phyloP scores from a whole-genome alignment of 2,888 invertebrate genomes.

The Plutella xylostella region DNA sequence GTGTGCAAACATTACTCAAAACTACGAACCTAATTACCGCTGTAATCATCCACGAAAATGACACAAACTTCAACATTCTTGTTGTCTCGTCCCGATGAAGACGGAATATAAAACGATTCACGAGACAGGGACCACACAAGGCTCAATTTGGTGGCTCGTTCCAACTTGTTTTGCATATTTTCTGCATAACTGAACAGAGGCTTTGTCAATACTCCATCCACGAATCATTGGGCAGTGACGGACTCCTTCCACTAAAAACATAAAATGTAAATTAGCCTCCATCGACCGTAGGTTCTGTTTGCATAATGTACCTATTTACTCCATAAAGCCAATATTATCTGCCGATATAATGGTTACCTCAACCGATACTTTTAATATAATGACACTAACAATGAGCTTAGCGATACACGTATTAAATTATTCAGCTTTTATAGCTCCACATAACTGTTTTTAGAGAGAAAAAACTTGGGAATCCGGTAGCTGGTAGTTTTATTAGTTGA shows the following conservation, averaged over 20 bases:
- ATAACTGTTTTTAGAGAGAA: not conserved
- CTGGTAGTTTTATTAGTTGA: not conserved
- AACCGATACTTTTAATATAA: not conserved
- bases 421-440: not conserved
- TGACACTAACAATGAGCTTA: not conserved
- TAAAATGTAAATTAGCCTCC: constrained; percentile 21
- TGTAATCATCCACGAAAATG: not conserved
- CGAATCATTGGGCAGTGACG: constrained; percentile 45
- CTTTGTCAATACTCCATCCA: constrained; percentile 60
- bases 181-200: constrained; percentile 51
- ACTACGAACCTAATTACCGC: constrained; percentile 1
- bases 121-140: constrained; percentile 42
- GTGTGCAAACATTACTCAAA: constrained; percentile 10
- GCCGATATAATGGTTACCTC: not conserved
- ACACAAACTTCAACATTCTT: not conserved
- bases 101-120: too few relatives aligned
- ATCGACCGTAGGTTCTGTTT: constrained; percentile 1
- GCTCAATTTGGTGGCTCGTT: constrained; percentile 34
- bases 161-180: constrained; percentile 56
- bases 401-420: not conserved
- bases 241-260: constrained; percentile 31
- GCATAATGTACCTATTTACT: constrained; percentile 6
- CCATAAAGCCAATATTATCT: constrained; percentile 6
- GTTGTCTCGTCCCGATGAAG: too few relatives aligned
- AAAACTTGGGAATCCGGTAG: not conserved